Percentiles rank a stretch among this genome's conserved stretches.
phyloP scores from a whole-genome alignment of 1,140 invertebrate species.

The Saccostrea glomerata region DNA sequence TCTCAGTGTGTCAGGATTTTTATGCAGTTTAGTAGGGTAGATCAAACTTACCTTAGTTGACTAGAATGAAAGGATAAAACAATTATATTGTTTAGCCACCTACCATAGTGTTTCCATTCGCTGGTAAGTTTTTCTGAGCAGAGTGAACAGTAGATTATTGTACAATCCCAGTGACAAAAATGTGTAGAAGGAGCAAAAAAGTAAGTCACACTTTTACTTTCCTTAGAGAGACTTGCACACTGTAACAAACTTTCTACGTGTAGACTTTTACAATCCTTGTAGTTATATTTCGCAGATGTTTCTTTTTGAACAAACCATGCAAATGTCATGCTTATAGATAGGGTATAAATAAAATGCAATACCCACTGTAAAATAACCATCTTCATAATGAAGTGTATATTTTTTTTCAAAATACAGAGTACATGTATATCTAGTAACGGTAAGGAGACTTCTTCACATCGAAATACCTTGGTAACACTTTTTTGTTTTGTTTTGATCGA shows the following conservation, averaged over 20 bases:
- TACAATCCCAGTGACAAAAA: neutral
- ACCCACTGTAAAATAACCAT: neutral
- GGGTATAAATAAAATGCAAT: neutral
- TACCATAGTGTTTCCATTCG: neutral
- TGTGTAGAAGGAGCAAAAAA: neutral
- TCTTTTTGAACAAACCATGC: neutral
- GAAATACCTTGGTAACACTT: too few relatives aligned
- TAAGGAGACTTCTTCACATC: too few relatives aligned
- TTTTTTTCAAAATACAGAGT: too few relatives aligned
- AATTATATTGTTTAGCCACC: neutral
- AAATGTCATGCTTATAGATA: neutral
- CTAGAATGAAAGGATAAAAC: too few relatives aligned
- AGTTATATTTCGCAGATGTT: neutral
- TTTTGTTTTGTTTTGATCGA: too few relatives aligned
- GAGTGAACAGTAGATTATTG: neutral
- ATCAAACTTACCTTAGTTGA: too few relatives aligned
- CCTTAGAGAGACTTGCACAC: neutral
- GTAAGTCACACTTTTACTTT: neutral
- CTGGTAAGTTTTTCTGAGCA: neutral
- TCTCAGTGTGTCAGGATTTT: too few relatives aligned
- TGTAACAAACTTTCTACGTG: neutral
- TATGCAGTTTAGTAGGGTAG: too few relatives aligned
- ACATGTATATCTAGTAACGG: too few relatives aligned
- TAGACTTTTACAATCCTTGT: neutral
- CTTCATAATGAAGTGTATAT: too few relatives aligned